Conservation (phyloP, 2,888 invertebrate species). For the Tetragonula carbonaria region DNA sequence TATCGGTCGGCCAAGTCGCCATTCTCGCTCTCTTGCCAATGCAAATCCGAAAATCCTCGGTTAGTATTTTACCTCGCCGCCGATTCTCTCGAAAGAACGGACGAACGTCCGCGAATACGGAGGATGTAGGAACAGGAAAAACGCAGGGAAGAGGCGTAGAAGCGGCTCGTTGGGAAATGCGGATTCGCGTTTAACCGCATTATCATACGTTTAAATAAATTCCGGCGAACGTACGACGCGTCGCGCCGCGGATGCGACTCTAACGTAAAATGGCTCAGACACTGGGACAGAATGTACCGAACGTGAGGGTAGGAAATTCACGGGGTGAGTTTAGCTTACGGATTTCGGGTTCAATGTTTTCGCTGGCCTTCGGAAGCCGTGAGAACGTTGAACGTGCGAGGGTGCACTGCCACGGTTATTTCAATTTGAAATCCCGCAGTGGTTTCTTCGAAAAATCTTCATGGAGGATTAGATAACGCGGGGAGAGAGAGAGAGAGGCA, state of each 20-base stretch:
- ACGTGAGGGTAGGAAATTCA: not conserved
- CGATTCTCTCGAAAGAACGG: not conserved
- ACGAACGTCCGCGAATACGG: not conserved
- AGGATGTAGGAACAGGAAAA: slow-evolving; percentile 19
- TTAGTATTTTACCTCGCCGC: slow-evolving; percentile 35
- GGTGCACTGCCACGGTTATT: too few species aligned
- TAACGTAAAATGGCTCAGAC: not conserved
- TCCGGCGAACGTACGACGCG: not conserved
- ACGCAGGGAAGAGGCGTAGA: not conserved
- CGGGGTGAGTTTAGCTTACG: slow-evolving; percentile 10
- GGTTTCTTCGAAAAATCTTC: too few species aligned
- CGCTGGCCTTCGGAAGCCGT: not conserved
- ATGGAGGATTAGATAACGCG: too few species aligned
- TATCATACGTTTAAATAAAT: slow-evolving; percentile 54
- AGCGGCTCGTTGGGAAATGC: slow-evolving; percentile 6
- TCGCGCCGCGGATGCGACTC: not conserved
- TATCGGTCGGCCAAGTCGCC: slow-evolving; percentile 27
- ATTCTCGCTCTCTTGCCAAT: slow-evolving; percentile 28
- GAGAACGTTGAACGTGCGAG: not conserved
- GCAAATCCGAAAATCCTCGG: slow-evolving; percentile 55
- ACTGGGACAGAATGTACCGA: not conserved
- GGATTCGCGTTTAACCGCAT: slow-evolving; percentile 45
- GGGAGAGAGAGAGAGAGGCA: too few species aligned
- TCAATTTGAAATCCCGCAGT: not conserved
- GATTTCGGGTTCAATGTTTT: slow-evolving; percentile 9